A percentile compares a stretch with the other conserved stretches of the same genome.
These are phyloP conservation scores for Apostichopus leukothele DNA, from an alignment of 53 echinoderm and acorn worm species.

Conservation along the genomic window DNA sequence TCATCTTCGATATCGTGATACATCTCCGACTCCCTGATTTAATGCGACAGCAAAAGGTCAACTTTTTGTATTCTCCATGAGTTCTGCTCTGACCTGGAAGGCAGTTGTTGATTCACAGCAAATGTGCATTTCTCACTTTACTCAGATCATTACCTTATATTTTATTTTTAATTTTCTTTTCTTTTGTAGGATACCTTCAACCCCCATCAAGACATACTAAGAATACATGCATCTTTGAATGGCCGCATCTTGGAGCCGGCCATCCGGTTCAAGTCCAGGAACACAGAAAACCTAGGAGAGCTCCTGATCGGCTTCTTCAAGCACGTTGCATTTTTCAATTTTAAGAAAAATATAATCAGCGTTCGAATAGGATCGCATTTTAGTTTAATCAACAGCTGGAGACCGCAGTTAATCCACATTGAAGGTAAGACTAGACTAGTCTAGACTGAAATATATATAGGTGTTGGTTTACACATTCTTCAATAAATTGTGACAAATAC, in stretches of 20 bases:
- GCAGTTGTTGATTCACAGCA: too few species aligned
- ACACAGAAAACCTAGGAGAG: conserved; percentile 54
- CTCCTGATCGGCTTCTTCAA: conserved; percentile 59
- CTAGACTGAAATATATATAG: too few species aligned
- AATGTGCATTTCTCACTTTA: too few species aligned
- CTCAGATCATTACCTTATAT: background rate
- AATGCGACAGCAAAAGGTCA: too few species aligned
- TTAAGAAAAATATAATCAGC: conserved; percentile 46
- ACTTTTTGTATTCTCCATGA: too few species aligned
- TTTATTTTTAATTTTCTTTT: background rate
- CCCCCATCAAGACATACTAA: conserved; percentile 39
- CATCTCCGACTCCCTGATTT: too few species aligned
- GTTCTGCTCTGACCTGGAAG: too few species aligned
- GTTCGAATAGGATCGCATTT: conserved; percentile 50
- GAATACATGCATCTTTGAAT: conserved; percentile 39
- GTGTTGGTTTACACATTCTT: too few species aligned
- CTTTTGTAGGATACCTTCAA: conserved; percentile 50
- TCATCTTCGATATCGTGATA: too few species aligned
- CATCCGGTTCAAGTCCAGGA: conserved; percentile 56
- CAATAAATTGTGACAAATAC: too few species aligned
- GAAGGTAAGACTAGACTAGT: conserved; percentile 49
- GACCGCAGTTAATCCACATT: conserved; percentile 55
- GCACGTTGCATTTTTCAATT: conserved; percentile 50
- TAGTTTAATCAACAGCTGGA: conserved; percentile 46
- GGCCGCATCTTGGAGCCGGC: conserved; percentile 33